phyloP scores from a whole-genome alignment of 2,888 invertebrate species.

The Cephalotes varians region DNA sequence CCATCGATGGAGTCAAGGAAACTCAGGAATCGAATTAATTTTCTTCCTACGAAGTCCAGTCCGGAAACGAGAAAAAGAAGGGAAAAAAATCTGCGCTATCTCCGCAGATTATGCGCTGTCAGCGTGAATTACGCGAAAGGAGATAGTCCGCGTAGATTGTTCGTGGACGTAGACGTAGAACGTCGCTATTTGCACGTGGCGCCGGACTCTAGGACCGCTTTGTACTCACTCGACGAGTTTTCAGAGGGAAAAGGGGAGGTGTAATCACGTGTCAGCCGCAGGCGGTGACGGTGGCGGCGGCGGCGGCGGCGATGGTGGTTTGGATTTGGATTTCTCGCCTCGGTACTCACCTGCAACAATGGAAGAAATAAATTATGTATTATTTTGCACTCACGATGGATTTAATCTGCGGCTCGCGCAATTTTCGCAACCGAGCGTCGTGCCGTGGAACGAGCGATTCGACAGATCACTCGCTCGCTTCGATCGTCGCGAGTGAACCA shows the following conservation, averaged over 20 bases:
- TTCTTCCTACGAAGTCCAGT: neutral
- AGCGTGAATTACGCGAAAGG: slow-evolving; percentile 37
- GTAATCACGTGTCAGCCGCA: slow-evolving; percentile 53
- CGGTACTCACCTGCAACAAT: slow-evolving; percentile 61
- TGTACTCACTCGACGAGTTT: slow-evolving; percentile 36
- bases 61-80: neutral
- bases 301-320: slow-evolving; percentile 12
- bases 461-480: neutral
- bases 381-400: slow-evolving; percentile 31
- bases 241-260: neutral
- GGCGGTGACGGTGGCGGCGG: neutral
- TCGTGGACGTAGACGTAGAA: slow-evolving; percentile 35
- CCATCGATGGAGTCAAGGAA: neutral
- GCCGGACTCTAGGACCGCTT: slow-evolving; percentile 28
- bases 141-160: slow-evolving; percentile 34
- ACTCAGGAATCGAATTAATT: slow-evolving; percentile 22
- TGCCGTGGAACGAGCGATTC: neutral
- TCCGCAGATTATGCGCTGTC: slow-evolving; percentile 41
- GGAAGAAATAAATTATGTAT: slow-evolving; percentile 53
- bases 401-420: slow-evolving; percentile 40
- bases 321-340: slow-evolving; percentile 32
- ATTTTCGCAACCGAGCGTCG: slow-evolving; percentile 7
- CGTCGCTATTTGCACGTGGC: slow-evolving; percentile 40
- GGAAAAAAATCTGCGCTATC: slow-evolving; percentile 14
- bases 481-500: neutral